Percentiles rank a stretch among this genome's conserved stretches.
phyloP scores from a whole-genome alignment of 2,113 vertebrate species.

The Sphyrna mokarran region DNA sequence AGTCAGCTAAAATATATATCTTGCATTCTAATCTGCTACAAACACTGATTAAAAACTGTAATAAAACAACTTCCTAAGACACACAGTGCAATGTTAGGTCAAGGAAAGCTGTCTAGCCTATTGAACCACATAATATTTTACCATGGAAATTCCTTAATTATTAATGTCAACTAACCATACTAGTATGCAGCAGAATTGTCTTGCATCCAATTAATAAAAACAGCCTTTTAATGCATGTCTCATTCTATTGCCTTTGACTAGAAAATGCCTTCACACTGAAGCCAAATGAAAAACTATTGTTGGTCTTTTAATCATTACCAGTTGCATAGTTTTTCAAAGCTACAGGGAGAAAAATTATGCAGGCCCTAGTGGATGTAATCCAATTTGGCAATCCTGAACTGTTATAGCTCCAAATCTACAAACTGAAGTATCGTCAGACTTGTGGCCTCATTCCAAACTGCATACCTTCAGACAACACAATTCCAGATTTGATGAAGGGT shows the following conservation, averaged over 20 bases:
- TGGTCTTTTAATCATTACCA: constrained; percentile 34
- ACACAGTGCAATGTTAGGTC: neutral
- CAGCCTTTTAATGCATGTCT: neutral
- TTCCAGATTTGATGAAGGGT: constrained; percentile 31
- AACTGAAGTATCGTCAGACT: constrained; percentile 7
- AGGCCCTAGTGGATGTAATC: neutral
- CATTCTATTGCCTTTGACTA: neutral
- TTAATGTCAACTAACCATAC: constrained; percentile 17
- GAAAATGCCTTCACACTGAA: neutral
- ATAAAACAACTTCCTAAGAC: neutral
- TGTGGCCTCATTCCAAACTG: neutral
- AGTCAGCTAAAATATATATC: neutral
- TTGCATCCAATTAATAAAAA: neutral
- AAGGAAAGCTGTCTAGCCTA: neutral
- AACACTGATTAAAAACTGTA: constrained; percentile 3
- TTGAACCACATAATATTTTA: neutral
- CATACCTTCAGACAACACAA: constrained; percentile 19
- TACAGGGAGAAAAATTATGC: constrained; percentile 6
- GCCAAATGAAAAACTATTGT: constrained; percentile 31
- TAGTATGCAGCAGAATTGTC: neutral
- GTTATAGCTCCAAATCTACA: neutral
- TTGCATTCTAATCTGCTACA: constrained; percentile 1
- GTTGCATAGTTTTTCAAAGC: neutral
- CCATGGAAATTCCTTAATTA: neutral
- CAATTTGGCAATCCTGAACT: constrained; percentile 19